Percentiles rank a stretch among this genome's conserved stretches.
These are phyloP conservation scores for Cricetomys ansorgei DNA, from an alignment of 2,113 vertebrate genomes.

Conservation along the genomic window DNA sequence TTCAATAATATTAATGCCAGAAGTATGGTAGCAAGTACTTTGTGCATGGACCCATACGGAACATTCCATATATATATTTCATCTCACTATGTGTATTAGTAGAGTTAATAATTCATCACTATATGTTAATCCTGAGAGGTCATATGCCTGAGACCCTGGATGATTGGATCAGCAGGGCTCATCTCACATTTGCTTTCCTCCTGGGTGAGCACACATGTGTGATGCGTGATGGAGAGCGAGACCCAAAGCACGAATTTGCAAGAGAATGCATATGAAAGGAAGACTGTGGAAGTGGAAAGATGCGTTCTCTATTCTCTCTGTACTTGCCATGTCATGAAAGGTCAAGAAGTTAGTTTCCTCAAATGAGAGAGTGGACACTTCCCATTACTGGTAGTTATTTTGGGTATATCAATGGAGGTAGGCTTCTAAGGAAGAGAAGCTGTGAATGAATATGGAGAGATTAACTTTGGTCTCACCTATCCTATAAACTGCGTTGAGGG, in stretches of 20 bases:
- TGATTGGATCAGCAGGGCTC: background rate
- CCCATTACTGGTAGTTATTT: background rate
- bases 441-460: background rate
- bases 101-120: background rate
- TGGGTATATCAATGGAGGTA: background rate
- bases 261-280: background rate
- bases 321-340: background rate
- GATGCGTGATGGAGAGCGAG: background rate
- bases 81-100: background rate
- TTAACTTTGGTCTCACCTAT: background rate
- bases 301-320: background rate
- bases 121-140: background rate
- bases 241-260: background rate
- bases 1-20: background rate
- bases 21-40: background rate
- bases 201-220: background rate
- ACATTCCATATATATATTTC: background rate
- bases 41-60: background rate
- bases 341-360: constrained; percentile 2
- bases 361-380: background rate
- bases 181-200: background rate
- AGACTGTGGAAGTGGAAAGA: background rate
- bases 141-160: background rate
- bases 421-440: background rate
- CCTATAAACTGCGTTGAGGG: background rate